Percentiles rank a stretch among this genome's conserved stretches.
Conservation (phyloP, 1,140 invertebrate genomes). For the Anadara kagoshimensis region DNA sequence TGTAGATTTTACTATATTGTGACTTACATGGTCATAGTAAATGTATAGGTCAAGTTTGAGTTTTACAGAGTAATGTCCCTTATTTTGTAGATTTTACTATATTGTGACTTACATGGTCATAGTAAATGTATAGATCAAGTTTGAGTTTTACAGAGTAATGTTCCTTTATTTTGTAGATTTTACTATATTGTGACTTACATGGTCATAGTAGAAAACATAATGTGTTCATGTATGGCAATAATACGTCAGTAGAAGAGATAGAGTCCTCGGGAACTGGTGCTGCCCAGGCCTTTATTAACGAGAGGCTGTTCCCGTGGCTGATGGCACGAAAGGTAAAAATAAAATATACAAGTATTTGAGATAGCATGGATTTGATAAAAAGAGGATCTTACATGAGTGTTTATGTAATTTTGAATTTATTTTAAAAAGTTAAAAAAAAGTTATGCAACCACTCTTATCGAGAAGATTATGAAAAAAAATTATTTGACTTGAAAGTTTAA, state of each 20-base stretch:
- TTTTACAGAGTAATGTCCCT: background rate
- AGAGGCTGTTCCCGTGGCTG: constrained; percentile 70
- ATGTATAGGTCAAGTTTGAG: too few species aligned
- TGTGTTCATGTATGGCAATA: constrained; percentile 74
- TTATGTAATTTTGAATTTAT: too few species aligned
- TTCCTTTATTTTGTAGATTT: constrained; percentile 66
- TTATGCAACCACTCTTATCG: too few species aligned
- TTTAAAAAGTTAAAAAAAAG: too few species aligned
- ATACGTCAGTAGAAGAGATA: constrained; percentile 58
- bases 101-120: constrained; percentile 73
- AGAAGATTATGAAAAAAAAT: too few species aligned
- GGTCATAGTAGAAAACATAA: constrained; percentile 73
- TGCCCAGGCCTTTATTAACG: constrained; percentile 64
- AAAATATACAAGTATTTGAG: background rate
- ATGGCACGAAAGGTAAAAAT: constrained; percentile 67
- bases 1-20: constrained; percentile 73
- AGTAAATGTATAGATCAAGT: constrained; percentile 28
- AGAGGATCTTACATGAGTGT: too few species aligned
- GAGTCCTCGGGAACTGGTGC: constrained; percentile 46
- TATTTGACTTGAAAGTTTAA: too few species aligned
- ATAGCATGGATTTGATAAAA: background rate
- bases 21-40: constrained; percentile 71
- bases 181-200: constrained; percentile 73
- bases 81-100: constrained; percentile 70
- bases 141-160: background rate